These are phyloP conservation scores for Eretmocerus hayati DNA, from an alignment of 2,888 invertebrate species.

Conservation along the genomic window DNA sequence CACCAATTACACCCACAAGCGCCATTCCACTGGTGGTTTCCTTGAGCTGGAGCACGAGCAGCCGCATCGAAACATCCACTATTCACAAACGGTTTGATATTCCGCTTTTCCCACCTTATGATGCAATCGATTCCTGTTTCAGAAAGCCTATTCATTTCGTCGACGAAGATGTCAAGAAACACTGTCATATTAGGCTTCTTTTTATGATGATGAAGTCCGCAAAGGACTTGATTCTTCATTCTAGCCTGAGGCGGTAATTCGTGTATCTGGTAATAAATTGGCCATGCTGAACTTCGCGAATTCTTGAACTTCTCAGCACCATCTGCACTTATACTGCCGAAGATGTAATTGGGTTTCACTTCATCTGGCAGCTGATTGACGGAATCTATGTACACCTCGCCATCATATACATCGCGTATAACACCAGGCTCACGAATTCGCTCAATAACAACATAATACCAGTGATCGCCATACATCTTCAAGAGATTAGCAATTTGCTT, in stretches of 20 bases:
- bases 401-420: slow-evolving; percentile 7
- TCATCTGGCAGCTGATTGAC: not conserved
- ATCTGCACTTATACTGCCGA: slow-evolving; percentile 5
- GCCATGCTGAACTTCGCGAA: slow-evolving; percentile 9
- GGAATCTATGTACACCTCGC: slow-evolving; percentile 2
- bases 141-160: not conserved
- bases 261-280: slow-evolving; percentile 4
- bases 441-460: not conserved
- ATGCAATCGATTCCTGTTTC: not conserved
- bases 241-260: slow-evolving; percentile 4
- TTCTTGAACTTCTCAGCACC: slow-evolving; percentile 7
- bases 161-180: not conserved
- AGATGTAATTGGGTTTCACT: slow-evolving; percentile 1
- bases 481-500: slow-evolving; percentile 4
- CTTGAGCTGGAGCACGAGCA: not conserved
- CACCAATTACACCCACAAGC: slow-evolving; percentile 1
- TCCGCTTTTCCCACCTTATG: not conserved
- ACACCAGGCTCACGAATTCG: not conserved
- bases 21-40: slow-evolving; percentile 1
- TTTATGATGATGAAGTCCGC: slow-evolving; percentile 1
- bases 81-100: not conserved
- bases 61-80: slow-evolving; percentile 1
- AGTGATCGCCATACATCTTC: not conserved
- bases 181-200: slow-evolving; percentile 5
- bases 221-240: slow-evolving; percentile 2